Conservation (phyloP, 2,113 vertebrate species). For the Dipodomys spectabilis region DNA sequence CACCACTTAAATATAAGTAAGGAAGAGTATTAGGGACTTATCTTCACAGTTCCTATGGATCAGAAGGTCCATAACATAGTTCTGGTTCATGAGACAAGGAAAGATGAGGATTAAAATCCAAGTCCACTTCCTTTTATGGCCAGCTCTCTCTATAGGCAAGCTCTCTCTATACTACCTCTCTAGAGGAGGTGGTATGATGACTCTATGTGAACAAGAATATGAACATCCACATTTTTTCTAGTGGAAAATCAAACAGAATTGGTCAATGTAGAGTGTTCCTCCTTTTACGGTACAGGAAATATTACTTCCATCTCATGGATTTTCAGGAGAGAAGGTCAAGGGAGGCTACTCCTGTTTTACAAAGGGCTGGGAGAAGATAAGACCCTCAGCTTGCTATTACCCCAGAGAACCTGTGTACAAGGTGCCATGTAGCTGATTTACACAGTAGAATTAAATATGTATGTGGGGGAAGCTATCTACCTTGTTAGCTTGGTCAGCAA, state of each 20-base stretch:
- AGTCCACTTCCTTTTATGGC: background rate
- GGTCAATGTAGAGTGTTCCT: background rate
- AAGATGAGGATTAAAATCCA: background rate
- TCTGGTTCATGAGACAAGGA: background rate
- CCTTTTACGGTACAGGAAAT: background rate
- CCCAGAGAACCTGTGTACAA: background rate
- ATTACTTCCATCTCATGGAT: background rate
- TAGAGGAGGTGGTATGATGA: background rate
- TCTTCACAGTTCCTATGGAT: background rate
- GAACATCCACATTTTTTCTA: slow-evolving; percentile 16
- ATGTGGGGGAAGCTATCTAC: background rate
- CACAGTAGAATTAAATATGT: background rate
- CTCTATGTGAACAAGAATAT: background rate
- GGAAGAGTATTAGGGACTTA: background rate
- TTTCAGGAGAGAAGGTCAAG: background rate
- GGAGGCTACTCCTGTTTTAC: background rate
- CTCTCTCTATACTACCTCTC: background rate
- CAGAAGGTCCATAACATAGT: background rate
- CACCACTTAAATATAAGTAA: background rate
- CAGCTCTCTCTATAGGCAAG: background rate
- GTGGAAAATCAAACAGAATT: slow-evolving; percentile 33
- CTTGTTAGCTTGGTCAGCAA: background rate
- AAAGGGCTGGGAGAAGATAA: background rate
- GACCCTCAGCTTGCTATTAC: background rate
- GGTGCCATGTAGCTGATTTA: background rate